Evolutionary conservation across 2,888 invertebrate species (phyloP).

Genomic region (Ornithoptera alexandrae): DNA sequence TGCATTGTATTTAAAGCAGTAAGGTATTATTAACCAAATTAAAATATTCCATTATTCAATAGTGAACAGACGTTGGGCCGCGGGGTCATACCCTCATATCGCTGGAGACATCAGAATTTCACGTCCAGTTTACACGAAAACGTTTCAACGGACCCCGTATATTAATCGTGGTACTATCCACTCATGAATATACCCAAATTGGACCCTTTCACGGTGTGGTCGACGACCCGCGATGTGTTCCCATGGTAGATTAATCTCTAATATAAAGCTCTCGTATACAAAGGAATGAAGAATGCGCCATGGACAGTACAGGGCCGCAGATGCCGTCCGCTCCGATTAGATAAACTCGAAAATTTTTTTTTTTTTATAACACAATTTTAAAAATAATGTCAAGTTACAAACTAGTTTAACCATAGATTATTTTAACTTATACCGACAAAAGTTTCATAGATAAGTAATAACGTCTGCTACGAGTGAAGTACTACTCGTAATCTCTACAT

Average conservation of each 20-base stretch:
- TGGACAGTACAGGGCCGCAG: conserved; percentile 19
- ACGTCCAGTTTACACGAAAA: too few relatives aligned
- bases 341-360: too few relatives aligned
- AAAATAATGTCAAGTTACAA: background rate
- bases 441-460: background rate
- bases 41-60: too few relatives aligned
- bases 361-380: background rate
- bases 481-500: too few relatives aligned
- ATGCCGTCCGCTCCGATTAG: conserved; percentile 30
- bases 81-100: too few relatives aligned
- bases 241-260: conserved; percentile 59
- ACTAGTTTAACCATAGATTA: background rate
- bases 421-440: background rate
- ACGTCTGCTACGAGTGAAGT: too few relatives aligned
- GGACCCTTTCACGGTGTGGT: conserved; percentile 51
- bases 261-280: conserved; percentile 49
- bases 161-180: too few relatives aligned
- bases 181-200: conserved; percentile 51
- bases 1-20: too few relatives aligned
- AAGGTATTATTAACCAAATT: too few relatives aligned
- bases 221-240: conserved; percentile 46
- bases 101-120: too few relatives aligned
- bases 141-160: too few relatives aligned
- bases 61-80: too few relatives aligned
- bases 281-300: conserved; percentile 35